phyloP scores from a whole-genome alignment of 2,113 vertebrate genomes.

The Sialia sialis region DNA sequence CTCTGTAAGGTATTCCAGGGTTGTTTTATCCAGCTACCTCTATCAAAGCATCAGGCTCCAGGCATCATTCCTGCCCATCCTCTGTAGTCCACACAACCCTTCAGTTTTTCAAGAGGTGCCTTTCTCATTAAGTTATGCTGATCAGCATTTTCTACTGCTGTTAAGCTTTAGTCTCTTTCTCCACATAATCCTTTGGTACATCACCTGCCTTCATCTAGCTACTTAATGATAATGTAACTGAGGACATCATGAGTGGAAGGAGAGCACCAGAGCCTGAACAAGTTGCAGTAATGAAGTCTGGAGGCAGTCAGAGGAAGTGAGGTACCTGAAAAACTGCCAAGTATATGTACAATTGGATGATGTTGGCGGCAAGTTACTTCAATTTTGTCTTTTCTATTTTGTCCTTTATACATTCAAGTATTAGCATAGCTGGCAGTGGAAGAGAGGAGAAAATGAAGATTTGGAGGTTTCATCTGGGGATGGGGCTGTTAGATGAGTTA shows the following conservation, averaged over 20 bases:
- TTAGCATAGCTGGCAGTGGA: not conserved
- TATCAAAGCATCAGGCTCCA: not conserved
- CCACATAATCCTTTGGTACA: not conserved
- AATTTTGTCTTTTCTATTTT: not conserved
- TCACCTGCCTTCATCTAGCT: not conserved
- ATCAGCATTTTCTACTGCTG: not conserved
- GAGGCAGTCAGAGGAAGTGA: not conserved
- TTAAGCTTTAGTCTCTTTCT: not conserved
- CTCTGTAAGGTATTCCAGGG: not conserved
- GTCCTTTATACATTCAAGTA: not conserved
- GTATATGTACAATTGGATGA: not conserved
- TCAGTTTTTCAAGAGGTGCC: not conserved
- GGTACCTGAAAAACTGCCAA: not conserved
- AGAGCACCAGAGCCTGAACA: not conserved
- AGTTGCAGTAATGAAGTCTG: not conserved
- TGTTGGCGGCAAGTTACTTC: not conserved
- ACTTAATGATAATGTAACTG: not conserved
- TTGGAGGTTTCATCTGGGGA: not conserved
- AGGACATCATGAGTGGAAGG: not conserved
- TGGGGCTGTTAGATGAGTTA: not conserved
- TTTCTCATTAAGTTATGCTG: not conserved
- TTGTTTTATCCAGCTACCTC: slow-evolving; percentile 3
- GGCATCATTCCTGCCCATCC: not conserved
- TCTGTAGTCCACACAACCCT: not conserved
- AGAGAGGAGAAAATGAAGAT: not conserved